A percentile compares a stretch with the other conserved stretches of the same genome.
phyloP scores from a whole-genome alignment of 2,888 invertebrate species.

The Drosophila mercatorum region DNA sequence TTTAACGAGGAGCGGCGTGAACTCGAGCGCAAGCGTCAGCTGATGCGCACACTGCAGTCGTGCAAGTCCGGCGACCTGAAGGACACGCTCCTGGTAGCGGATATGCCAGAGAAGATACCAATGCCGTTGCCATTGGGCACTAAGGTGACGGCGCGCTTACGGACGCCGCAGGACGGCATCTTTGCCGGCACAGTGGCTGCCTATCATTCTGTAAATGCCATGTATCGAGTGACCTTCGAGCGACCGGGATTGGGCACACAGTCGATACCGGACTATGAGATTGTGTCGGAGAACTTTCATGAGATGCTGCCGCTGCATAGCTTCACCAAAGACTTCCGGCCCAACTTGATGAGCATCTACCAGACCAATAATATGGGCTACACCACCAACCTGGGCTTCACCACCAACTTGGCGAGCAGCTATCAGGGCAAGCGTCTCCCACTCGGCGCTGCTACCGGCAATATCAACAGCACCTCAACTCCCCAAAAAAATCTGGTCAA shows the following conservation, averaged over 20 bases:
- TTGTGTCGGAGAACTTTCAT: constrained; percentile 95
- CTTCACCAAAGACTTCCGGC: constrained; percentile 92
- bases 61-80: constrained; percentile 92
- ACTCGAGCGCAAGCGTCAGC: constrained; percentile 94
- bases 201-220: constrained; percentile 96
- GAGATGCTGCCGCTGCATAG: constrained; percentile 95
- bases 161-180: constrained; percentile 97
- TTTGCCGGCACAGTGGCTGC: constrained; percentile 98
- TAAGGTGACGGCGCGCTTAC: constrained; percentile 92
- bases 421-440: constrained; percentile 49
- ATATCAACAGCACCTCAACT: constrained; percentile 20
- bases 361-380: constrained; percentile 61
- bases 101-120: constrained; percentile 97
- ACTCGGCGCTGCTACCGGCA: constrained; percentile 21
- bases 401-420: constrained; percentile 85
- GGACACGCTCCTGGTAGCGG: constrained; percentile 90
- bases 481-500: constrained; percentile 83
- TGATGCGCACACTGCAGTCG: constrained; percentile 96
- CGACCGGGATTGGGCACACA: constrained; percentile 96
- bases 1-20: constrained; percentile 97
- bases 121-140: constrained; percentile 97
- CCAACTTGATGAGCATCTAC: constrained; percentile 85
- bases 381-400: constrained; percentile 84
- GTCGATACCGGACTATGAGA: constrained; percentile 98
- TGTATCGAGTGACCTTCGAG: constrained; percentile 97